Conservation (phyloP, 2,113 vertebrate genomes). For the Datnioides undecimradiatus region DNA sequence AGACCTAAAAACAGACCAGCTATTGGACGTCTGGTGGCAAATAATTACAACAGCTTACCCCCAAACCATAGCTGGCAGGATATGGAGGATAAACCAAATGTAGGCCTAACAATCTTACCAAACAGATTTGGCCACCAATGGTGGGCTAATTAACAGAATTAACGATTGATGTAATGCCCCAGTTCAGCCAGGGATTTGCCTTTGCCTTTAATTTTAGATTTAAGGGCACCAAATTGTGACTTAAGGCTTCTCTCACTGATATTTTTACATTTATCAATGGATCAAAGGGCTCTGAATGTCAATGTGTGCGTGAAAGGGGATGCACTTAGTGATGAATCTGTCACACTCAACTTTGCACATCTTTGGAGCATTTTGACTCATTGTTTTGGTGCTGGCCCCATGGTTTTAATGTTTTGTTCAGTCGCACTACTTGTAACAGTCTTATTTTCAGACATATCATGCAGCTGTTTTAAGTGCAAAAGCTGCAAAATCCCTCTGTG, state of each 20-base stretch:
- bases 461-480: background rate
- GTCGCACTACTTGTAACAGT: background rate
- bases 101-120: constrained; percentile 27
- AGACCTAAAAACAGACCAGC: constrained; percentile 25
- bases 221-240: background rate
- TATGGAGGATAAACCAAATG: constrained; percentile 21
- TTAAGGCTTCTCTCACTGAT: background rate
- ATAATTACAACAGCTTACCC: constrained; percentile 28
- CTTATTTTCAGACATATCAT: background rate
- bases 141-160: constrained; percentile 25
- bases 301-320: background rate
- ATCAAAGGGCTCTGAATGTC: background rate
- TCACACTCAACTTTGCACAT: background rate
- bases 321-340: background rate
- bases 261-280: background rate
- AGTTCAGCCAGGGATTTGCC: constrained; percentile 2
- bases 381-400: too few relatives aligned
- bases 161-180: background rate
- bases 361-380: too few relatives aligned
- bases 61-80: constrained; percentile 15
- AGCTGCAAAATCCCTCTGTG: background rate
- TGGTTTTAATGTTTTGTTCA: background rate
- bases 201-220: background rate
- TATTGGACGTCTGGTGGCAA: constrained; percentile 12
- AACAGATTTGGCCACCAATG: constrained; percentile 23